Base-by-base conservation (phyloP, 2,888 invertebrate species). In the Eupeodes luniger region DNA sequence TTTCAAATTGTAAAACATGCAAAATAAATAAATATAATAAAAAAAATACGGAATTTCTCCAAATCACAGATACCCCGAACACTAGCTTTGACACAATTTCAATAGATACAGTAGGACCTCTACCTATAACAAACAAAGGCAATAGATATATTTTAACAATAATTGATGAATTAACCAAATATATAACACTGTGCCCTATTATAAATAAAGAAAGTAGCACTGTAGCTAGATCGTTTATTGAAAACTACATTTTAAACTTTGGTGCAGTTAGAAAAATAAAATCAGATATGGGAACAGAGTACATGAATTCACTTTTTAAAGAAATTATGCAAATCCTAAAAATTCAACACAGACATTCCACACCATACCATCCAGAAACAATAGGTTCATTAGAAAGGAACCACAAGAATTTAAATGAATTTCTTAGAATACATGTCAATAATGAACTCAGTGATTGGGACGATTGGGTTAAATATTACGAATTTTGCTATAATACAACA, bases 1-100 rank as follows among this genome's bases (percentile, higher is more conserved):
- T 79, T 34, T 74, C 61, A 12, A 79, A 86, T 70, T 70, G 82
- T 10, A 70, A 79, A 44, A 49, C 49, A 49, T 85, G 75, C 16
- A 76, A 69, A 11, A n/a, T 78, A 19, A 72, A 49, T 7, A 83
- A 79, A 79, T 49, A 53, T 36, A 61, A 76, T 55, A 64, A 47
- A 47, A 19, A 44, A 16, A 64, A 44, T 47, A 64, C 19, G 44
- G 44, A 53, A 36, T n/a, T 11, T 7, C 36, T 6, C 16, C 51
- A 70, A 40, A 55, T 53, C 51, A 69, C 69, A 51, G 53, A 69
- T 14, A 69, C 69, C 4, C 12, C 69, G 36, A 27, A 12, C 14
- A 55, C 53, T 55, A 49, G 51, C 11, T 55, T 55, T 19, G 19
- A 55, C 11, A 55, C 55, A 14, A 51, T 61, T 61, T 61, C 61